phyloP scores from a whole-genome alignment of 2,113 vertebrate species.

The Hippolais icterina region DNA sequence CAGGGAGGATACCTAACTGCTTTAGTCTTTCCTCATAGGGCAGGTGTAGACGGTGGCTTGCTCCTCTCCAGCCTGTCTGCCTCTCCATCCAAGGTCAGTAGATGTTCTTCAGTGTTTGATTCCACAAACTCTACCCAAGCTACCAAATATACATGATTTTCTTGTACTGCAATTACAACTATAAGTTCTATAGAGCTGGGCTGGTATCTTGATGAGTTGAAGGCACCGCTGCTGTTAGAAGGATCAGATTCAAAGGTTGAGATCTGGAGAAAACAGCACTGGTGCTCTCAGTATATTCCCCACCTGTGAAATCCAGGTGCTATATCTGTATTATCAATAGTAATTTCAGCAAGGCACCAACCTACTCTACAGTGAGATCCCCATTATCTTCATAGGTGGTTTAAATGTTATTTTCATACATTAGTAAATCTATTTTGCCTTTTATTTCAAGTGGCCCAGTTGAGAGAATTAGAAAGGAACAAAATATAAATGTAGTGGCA shows the following conservation, averaged over 20 bases:
- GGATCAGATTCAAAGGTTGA: not conserved
- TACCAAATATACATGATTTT: not conserved
- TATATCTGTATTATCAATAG: not conserved
- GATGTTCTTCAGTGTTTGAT: not conserved
- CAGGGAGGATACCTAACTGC: not conserved
- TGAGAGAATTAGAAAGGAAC: not conserved
- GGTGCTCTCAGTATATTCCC: not conserved
- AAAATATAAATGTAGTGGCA: not conserved
- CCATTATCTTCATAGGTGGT: not conserved
- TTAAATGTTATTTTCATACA: not conserved
- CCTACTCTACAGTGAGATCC: not conserved
- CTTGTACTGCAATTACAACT: not conserved
- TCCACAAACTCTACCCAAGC: not conserved
- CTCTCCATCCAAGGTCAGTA: not conserved
- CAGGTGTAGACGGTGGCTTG: not conserved
- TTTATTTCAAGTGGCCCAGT: not conserved
- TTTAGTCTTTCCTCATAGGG: not conserved
- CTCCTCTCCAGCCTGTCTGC: not conserved
- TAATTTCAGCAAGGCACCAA: not conserved
- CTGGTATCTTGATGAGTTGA: not conserved
- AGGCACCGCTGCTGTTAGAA: not conserved
- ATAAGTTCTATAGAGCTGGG: not conserved
- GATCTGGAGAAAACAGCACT: not conserved
- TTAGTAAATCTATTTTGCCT: not conserved
- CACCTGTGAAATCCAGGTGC: not conserved